phyloP scores from a whole-genome alignment of 2,797 vertebrate genomes.

The Margarornis squamiger region DNA sequence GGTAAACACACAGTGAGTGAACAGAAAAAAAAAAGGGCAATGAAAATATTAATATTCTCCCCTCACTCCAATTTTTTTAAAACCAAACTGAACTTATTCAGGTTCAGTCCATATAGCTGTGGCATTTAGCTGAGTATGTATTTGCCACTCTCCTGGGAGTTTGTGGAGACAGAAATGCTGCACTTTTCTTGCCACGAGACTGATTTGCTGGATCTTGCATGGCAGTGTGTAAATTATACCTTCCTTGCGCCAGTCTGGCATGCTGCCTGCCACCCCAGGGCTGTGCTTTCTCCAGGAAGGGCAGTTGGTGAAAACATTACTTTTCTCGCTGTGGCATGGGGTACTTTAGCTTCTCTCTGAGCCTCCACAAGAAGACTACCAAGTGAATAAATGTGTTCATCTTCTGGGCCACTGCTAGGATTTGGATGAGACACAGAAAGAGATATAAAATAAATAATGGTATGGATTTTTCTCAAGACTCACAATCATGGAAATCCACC shows the following conservation, averaged over 20 bases:
- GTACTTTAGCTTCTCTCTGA: not conserved
- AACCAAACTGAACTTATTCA: not conserved
- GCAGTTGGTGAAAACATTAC: not conserved
- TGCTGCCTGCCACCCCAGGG: not conserved
- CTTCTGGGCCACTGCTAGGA: not conserved
- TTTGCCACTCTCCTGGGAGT: not conserved
- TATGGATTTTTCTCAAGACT: not conserved
- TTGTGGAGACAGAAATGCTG: not conserved
- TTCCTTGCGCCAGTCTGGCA: not conserved
- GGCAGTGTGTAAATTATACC: not conserved
- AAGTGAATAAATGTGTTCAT: not conserved
- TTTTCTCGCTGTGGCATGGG: not conserved
- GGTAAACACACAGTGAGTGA: slow-evolving; percentile 70
- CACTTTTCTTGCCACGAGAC: not conserved
- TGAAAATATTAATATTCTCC: slow-evolving; percentile 12
- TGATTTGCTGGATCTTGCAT: not conserved
- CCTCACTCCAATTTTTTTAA: not conserved
- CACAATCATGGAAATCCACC: not conserved
- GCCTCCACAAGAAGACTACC: not conserved
- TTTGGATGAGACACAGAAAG: not conserved
- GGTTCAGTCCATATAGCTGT: not conserved
- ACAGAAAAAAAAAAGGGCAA: not conserved
- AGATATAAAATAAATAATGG: not conserved
- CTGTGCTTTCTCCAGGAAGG: not conserved
- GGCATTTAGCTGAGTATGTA: not conserved